A percentile compares a stretch with the other conserved stretches of the same genome.
phyloP scores from a whole-genome alignment of 2,113 vertebrate species.

The Myotis brandtii region DNA sequence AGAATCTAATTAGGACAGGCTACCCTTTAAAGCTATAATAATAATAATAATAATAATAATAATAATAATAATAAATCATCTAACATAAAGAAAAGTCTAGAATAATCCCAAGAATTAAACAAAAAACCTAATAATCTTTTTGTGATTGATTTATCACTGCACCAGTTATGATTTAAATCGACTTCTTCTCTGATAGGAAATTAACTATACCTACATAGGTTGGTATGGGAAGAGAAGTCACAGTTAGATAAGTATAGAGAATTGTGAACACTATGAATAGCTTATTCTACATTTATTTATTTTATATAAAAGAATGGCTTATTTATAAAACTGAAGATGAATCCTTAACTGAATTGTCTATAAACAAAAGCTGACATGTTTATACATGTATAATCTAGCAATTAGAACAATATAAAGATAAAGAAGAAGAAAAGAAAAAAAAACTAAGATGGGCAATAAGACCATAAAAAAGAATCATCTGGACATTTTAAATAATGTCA shows the following conservation, averaged over 20 bases:
- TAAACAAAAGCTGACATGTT: background rate
- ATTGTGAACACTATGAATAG: background rate
- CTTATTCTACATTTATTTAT: background rate
- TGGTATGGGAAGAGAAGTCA: background rate
- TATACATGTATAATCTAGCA: background rate
- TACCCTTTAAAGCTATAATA: conserved; percentile 14
- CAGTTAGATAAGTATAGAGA: background rate
- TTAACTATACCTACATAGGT: background rate
- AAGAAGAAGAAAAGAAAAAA: background rate
- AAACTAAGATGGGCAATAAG: background rate
- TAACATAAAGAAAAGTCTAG: conserved; percentile 1
- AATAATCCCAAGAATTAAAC: background rate
- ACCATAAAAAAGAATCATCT: background rate
- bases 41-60: background rate
- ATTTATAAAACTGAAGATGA: conserved; percentile 1
- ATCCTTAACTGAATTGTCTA: background rate
- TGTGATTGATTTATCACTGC: background rate
- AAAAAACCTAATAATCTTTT: background rate
- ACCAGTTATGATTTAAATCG: background rate
- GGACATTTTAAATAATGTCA: conserved; percentile 40
- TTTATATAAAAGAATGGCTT: conserved; percentile 10
- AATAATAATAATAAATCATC: background rate
- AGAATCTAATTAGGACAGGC: background rate
- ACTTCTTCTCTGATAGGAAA: background rate
- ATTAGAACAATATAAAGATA: background rate